Evolutionary conservation across 2,113 vertebrate species (phyloP), one percentile per base, ranked within the genome.

Genomic region (Pluvianellus socialis): DNA sequence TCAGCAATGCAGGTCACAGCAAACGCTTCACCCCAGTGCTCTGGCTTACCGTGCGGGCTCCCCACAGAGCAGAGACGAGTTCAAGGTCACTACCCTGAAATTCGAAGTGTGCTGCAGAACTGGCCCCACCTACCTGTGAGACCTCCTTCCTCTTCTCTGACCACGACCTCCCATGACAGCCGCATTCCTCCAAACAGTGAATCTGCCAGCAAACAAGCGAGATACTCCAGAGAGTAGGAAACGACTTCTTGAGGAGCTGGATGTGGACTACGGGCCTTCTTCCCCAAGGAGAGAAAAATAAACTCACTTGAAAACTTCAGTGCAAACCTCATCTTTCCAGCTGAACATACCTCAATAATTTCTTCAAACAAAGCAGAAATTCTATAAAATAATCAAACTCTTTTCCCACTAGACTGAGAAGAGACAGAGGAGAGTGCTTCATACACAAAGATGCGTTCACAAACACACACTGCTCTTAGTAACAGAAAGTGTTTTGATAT

Each of bases 211-310:
- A 91, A 92, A 91, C 62, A 87, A 56, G 40, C 70, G 85, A 89
- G 84, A 53, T 3, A 5, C 53, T 95, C 92, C 77, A 55, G 83
- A 79, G 81, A 86, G 70, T 20, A 63, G 40, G 4, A 68, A 80
- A 87, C 0, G 44, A 66, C 62, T 95, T 94, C 62, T 73, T 47
- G 42, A 92, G 58, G 10, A 82, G 73, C 49, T 82, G 58, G n/a
- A 79, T 82, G 45, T 40, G 26, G 92, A 68, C 73, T 89, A 79
- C 0, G 5, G 80, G 82, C 62, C 35, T 87, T 73, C 77, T 65
- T 95, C 85, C 93, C 96, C 33, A 50, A 95, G 71, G 93, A 86
- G 66, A 92, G 26, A 87, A 95, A 87, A 96, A 95, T 27, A 92
- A 97, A 93, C 88, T 87, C 44, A 21, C 75, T 83, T 59, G 63